These are phyloP conservation scores for Vanessa atalanta DNA, from an alignment of 1,140 invertebrate species.

Conservation along the genomic window DNA sequence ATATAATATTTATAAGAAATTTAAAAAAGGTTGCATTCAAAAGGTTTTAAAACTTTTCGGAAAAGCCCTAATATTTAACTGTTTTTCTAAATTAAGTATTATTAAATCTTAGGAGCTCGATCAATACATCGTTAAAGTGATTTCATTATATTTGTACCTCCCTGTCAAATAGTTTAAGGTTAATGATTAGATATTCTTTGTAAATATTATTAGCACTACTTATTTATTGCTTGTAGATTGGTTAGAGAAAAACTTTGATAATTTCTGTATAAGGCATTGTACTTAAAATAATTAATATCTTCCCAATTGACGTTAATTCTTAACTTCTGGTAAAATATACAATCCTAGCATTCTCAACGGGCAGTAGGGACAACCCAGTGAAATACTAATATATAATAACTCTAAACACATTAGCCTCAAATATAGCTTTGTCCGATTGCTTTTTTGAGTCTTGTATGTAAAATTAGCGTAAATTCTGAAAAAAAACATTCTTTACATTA, in stretches of 20 bases:
- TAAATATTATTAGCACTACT: conserved; percentile 32
- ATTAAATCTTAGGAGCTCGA: conserved; percentile 11
- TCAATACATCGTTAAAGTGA: not conserved
- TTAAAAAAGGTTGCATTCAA: too few species aligned
- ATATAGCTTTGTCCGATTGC: too few species aligned
- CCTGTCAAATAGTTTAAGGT: conserved; percentile 5
- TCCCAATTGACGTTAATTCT: too few species aligned
- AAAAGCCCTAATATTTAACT: not conserved
- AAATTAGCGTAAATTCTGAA: too few species aligned
- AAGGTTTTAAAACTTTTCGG: too few species aligned
- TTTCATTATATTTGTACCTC: not conserved
- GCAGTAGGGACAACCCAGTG: too few species aligned
- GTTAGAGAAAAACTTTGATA: conserved; percentile 5
- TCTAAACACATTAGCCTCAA: too few species aligned
- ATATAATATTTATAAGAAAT: too few species aligned
- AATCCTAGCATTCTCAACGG: too few species aligned
- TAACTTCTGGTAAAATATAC: too few species aligned
- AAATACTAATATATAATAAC: too few species aligned
- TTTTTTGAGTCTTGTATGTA: too few species aligned
- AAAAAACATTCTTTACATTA: conserved; percentile 7
- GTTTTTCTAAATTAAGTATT: conserved; percentile 8
- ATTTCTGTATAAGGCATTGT: not conserved
- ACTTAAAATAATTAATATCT: not conserved
- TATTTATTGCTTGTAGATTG: conserved; percentile 35
- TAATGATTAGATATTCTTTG: conserved; percentile 29